phyloP scores from a whole-genome alignment of 2,888 invertebrate genomes.

The Tuberolachnus salignus region DNA sequence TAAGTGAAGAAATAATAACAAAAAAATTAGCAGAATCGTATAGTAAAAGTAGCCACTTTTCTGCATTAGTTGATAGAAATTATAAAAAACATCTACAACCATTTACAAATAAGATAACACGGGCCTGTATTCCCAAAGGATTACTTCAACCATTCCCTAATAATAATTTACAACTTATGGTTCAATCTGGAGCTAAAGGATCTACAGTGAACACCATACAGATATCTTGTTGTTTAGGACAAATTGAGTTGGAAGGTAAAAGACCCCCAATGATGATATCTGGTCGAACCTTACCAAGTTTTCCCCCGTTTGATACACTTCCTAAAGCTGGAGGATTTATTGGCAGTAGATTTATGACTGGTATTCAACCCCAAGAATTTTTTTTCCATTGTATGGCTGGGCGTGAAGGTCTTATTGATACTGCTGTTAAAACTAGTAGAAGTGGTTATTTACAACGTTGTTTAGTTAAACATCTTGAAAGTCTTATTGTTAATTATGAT shows the following conservation, averaged over 20 bases:
- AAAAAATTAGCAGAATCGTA: constrained; percentile 75
- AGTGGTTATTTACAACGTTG: constrained; percentile 98
- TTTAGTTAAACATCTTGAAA: constrained; percentile 96
- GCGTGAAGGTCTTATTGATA: constrained; percentile 98
- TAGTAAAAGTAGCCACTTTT: constrained; percentile 75
- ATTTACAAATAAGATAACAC: constrained; percentile 89
- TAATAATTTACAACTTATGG: constrained; percentile 98
- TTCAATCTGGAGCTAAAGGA: constrained; percentile 97
- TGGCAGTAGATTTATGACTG: constrained; percentile 95
- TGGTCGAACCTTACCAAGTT: constrained; percentile 91
- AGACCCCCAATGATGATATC: constrained; percentile 94
- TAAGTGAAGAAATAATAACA: constrained; percentile 63
- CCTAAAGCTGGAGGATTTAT: constrained; percentile 96
- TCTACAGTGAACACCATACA: constrained; percentile 97
- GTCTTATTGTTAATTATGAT: constrained; percentile 90
- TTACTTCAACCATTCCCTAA: constrained; percentile 85
- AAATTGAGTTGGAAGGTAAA: constrained; percentile 98
- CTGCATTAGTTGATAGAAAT: constrained; percentile 79
- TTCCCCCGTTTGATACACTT: constrained; percentile 82
- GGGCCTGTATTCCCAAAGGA: constrained; percentile 82
- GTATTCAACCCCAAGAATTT: constrained; percentile 97
- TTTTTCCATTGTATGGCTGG: constrained; percentile 99
- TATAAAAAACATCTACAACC: constrained; percentile 81
- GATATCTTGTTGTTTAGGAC: constrained; percentile 95
- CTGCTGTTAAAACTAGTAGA: constrained; percentile 98